These are phyloP conservation scores for Myotis findleyi DNA, from an alignment of 2,797 vertebrate genomes.

Conservation along the genomic window DNA sequence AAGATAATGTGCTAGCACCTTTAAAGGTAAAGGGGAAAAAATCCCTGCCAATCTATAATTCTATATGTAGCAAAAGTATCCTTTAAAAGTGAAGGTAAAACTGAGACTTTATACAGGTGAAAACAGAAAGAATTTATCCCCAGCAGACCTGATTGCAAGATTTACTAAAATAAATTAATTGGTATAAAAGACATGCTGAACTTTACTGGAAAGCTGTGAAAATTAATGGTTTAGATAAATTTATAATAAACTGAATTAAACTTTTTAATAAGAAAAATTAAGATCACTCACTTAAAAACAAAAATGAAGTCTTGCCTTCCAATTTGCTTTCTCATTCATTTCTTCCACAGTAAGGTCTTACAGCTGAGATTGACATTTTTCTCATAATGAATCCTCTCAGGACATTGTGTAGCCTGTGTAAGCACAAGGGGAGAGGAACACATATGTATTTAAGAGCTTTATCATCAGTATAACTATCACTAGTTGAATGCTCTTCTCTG, in stretches of 20 bases:
- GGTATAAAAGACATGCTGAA: slow-evolving; percentile 72
- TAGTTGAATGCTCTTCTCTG: slow-evolving; percentile 63
- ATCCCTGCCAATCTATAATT: not conserved
- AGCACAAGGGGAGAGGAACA: slow-evolving; percentile 66
- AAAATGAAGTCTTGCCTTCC: not conserved
- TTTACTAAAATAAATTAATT: slow-evolving; percentile 81
- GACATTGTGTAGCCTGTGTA: not conserved
- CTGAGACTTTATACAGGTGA: not conserved
- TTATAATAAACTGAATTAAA: not conserved
- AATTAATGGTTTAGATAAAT: slow-evolving; percentile 18
- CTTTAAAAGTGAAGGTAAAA: slow-evolving; percentile 31
- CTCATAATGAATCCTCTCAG: slow-evolving; percentile 9
- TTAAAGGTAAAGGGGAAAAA: not conserved
- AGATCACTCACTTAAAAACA: slow-evolving; percentile 12
- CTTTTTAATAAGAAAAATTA: slow-evolving; percentile 20
- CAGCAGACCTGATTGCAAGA: slow-evolving; percentile 90
- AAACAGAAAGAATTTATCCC: slow-evolving; percentile 38
- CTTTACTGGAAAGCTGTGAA: slow-evolving; percentile 61
- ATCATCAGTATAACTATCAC: slow-evolving; percentile 67
- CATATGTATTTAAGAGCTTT: slow-evolving; percentile 68
- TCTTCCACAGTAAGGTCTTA: not conserved
- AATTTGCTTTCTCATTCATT: not conserved
- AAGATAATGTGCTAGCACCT: not conserved
- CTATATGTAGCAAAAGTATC: not conserved
- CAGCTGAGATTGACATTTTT: not conserved